Evolutionary conservation across 2,797 vertebrate species (phyloP).

Genomic region (Phyllotis vaccarum): DNA sequence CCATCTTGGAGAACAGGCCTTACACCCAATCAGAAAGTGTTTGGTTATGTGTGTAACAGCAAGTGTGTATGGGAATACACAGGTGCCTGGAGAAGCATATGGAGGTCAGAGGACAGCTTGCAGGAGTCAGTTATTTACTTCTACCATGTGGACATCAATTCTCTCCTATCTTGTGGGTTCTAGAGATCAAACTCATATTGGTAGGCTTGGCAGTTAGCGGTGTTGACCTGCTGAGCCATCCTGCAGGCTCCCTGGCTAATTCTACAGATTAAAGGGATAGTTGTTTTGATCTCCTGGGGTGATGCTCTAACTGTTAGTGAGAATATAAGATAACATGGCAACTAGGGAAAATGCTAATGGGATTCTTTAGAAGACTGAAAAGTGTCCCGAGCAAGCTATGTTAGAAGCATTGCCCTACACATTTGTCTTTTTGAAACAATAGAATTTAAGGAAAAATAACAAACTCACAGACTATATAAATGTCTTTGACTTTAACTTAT

Average conservation of each 20-base stretch:
- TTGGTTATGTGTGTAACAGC: not conserved
- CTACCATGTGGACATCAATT: not conserved
- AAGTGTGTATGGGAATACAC: not conserved
- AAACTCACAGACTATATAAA: not conserved
- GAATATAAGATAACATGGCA: not conserved
- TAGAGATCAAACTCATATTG: not conserved
- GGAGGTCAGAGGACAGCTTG: not conserved
- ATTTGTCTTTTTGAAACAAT: not conserved
- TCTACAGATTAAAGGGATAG: not conserved
- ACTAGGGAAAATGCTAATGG: not conserved
- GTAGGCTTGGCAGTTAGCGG: not conserved
- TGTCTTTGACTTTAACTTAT: not conserved
- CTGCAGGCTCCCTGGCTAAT: not conserved
- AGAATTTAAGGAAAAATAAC: not conserved
- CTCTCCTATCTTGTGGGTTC: not conserved
- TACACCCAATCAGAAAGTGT: not conserved
- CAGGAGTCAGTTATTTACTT: not conserved
- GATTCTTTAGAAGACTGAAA: not conserved
- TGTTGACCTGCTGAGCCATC: not conserved
- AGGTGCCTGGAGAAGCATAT: not conserved
- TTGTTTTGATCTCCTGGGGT: conserved; percentile 10
- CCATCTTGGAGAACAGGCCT: not conserved
- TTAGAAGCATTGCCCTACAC: not conserved
- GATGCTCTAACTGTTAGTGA: not conserved
- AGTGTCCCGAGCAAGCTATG: not conserved